Base-by-base conservation (phyloP, 2,797 vertebrate genomes). In the Acipenser oxyrinchus region DNA sequence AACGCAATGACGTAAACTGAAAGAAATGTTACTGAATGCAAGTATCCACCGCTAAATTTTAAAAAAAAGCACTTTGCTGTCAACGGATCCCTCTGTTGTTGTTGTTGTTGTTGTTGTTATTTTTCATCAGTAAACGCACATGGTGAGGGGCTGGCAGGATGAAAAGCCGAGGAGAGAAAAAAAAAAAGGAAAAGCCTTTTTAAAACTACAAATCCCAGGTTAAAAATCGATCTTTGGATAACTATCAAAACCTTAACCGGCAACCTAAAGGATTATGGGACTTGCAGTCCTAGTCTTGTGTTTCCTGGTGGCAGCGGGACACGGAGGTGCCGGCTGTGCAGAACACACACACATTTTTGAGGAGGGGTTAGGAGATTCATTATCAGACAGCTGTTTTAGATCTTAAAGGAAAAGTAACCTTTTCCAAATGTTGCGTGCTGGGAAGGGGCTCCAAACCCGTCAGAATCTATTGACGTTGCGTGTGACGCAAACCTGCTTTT, bases 351-450 rank as follows among this genome's bases (percentile, higher is more conserved):
- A 74, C 75, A 80, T 76, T 75, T 73, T 72, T 68, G 72, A 75
- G 80, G 80, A 75, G 78, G 80, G 77, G 80, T 76, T 71, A 76
- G 68, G 37, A 37, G 37, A 50, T 49, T 64, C 69, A 71, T 69
- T 75, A 76, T 68, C 78, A 80, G 72, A 75, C 68, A 70, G 72
- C 77, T 77, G 77, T 71, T 73, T 77, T 73, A 76, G 75, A 79
- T 80, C 76, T 82, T 82, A 82, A 82, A 82, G 80, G 80, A 74
- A 77, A 82, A 80, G 78, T 77, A 78, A 80, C 8, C 52, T 8
- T 12, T 53, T 53, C 12, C 52, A 53, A 12, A 12, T 9, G 52
- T 53, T 8, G 52, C 9, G 6, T 53, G 9, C 52, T 9, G 52
- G 7, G 52, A 12, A 53, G 1, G 52, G 8, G 52, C 52, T 53